Evolutionary conservation across 1,140 invertebrate species (phyloP), one percentile per base, ranked within the genome.

Genomic region (Bathynomus jamesi): DNA sequence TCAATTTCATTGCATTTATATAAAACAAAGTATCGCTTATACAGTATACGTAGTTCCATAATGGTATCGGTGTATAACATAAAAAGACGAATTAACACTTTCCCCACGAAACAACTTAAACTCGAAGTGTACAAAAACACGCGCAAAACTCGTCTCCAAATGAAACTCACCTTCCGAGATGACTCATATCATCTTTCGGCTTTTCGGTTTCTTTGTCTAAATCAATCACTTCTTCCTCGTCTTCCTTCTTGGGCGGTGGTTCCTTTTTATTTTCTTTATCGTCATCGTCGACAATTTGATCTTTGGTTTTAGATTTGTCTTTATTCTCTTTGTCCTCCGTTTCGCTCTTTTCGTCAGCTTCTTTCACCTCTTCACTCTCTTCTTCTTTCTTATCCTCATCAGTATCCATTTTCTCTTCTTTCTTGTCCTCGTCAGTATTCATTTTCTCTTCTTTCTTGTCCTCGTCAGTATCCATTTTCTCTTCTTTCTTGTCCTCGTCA

Each of bases 81-180:
- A n/a, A n/a, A n/a, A n/a, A n/a, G n/a, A n/a, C n/a, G n/a, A n/a
- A n/a, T n/a, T n/a, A n/a, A n/a, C n/a, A n/a, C n/a, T n/a, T n/a
- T n/a, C n/a, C n/a, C n/a, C n/a, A n/a, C n/a, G n/a, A n/a, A n/a
- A n/a, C n/a, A n/a, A n/a, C n/a, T n/a, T n/a, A n/a, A n/a, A n/a
- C n/a, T n/a, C n/a, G n/a, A n/a, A n/a, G n/a, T n/a, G n/a, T n/a
- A n/a, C n/a, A n/a, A n/a, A n/a, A n/a, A n/a, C n/a, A n/a, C n/a
- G n/a, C n/a, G n/a, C n/a, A n/a, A n/a, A n/a, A n/a, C n/a, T n/a
- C n/a, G n/a, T n/a, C n/a, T n/a, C n/a, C n/a, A n/a, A n/a, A n/a
- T n/a, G n/a, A n/a, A 63, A 65, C 69, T 67, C 65, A 74, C 74
- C 74, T 71, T 40, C 76, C 76, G 74, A 77, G 62, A 70, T 75